Percentiles rank a stretch among this genome's conserved stretches.
Evolutionary conservation across 92 coral and sea anemone species (phyloP).

Genomic region (Galaxea fascicularis): DNA sequence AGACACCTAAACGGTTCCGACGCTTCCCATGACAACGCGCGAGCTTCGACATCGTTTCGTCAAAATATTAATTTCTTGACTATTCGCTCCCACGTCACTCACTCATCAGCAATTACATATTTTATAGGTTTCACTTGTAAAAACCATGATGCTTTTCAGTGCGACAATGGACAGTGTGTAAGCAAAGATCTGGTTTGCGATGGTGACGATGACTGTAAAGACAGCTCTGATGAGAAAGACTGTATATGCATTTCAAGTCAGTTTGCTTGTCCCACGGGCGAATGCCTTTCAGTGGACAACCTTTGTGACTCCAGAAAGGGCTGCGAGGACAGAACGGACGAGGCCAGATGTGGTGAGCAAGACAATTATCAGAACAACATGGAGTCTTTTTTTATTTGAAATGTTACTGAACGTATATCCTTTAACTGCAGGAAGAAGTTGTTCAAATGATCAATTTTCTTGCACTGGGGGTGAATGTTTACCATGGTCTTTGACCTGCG

Average conservation of each 20-base stretch:
- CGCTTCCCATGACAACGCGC: too few species aligned
- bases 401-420: too few species aligned
- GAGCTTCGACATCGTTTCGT: too few species aligned
- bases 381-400: too few species aligned
- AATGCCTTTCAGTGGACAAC: constrained; percentile 42
- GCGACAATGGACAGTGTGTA: constrained; percentile 90
- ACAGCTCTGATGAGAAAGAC: constrained; percentile 78
- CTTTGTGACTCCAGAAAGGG: constrained; percentile 58
- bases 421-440: constrained; percentile 9
- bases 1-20: too few species aligned
- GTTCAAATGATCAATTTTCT: constrained; percentile 57
- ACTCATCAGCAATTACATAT: not conserved
- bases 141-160: constrained; percentile 62
- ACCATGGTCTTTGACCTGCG: constrained; percentile 75
- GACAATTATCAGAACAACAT: too few species aligned
- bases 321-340: constrained; percentile 62
- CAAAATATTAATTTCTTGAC: too few species aligned
- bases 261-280: constrained; percentile 72
- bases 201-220: constrained; percentile 80
- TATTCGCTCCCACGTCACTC: not conserved
- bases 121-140: constrained; percentile 65
- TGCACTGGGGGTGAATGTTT: constrained; percentile 81
- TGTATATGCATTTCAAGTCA: constrained; percentile 65
- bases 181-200: constrained; percentile 77
- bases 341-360: constrained; percentile 64